Base-by-base conservation (phyloP, 2,888 invertebrate species). In the Trachelus iudaicus region DNA sequence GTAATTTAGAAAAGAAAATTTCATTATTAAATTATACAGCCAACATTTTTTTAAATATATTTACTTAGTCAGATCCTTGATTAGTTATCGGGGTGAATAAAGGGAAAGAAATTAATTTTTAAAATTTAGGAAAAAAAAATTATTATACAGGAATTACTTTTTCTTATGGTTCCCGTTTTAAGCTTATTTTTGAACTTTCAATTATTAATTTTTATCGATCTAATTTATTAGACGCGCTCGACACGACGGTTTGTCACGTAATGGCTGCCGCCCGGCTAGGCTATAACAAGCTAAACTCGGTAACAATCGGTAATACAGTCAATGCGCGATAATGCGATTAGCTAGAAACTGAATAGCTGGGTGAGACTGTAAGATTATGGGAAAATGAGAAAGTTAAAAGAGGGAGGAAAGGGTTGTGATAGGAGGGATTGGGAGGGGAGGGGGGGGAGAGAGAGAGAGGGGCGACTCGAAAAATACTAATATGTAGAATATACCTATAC, bases 221-320 rank as follows among this genome's bases (percentile, higher is more conserved):
- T 0, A 23, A 56, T 23, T 56, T 9, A 56, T 23, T 23, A 9
- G 56, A 56, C 30, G 12, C 35, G 23, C 30, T 37, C 34, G 30
- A 34, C 74, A 73, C 75, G 74, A 34, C 75, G 30, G 74, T 75
- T 69, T 69, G 69, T 34, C 75, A 74, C 69, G 30, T 15, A 69
- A 69, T 73, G 31, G 77, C 75, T 69, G 77, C 75, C 77, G 74
- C 33, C 37, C 75, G 75, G 75, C 77, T 77, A 75, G 77, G 23
- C 75, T 77, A 75, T 77, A 77, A 75, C 77, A 69, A 77, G 77
- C 77, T 77, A 75, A 56, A 77, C 77, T 77, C 69, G 75, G 69
- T 33, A 77, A 77, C 77, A 73, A 77, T 68, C 56, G 77, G 68
- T 77, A 56, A 69, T 68, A 77, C 69, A 75, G 56, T 56, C 77